Conservation (phyloP, 1,140 invertebrate species). For the Eciton burchellii region DNA sequence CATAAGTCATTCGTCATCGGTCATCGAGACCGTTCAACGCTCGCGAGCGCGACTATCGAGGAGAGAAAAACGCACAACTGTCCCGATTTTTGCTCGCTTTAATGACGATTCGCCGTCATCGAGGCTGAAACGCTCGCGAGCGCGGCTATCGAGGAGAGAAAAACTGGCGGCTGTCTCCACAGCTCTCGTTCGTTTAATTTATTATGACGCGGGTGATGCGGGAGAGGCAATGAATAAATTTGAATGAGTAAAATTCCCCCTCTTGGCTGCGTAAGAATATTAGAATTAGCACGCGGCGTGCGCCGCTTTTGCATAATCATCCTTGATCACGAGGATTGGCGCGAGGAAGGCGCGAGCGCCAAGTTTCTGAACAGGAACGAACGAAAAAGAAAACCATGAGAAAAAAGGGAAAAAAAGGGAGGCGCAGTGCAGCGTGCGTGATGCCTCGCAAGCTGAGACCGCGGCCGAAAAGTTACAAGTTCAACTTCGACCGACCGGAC, state of each 20-base stretch:
- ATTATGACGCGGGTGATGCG: conserved; percentile 54
- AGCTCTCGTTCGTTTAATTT: conserved; percentile 36
- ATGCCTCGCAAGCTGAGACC: conserved; percentile 43
- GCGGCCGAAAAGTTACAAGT: conserved; percentile 40
- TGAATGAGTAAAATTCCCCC: conserved; percentile 62
- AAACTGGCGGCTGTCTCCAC: background rate
- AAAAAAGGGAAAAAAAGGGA: background rate
- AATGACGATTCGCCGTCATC: no score
- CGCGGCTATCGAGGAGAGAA: no score
- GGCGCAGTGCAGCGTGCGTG: background rate
- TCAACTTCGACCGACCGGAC: conserved; percentile 40
- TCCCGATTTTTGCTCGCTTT: no score
- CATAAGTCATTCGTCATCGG: no score
- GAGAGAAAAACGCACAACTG: no score
- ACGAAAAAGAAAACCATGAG: background rate
- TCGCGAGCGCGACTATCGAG: no score
- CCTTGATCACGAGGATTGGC: conserved; percentile 48
- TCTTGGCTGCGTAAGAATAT: conserved; percentile 60
- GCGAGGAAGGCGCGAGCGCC: no score
- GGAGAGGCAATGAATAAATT: conserved; percentile 69
- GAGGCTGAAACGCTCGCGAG: no score
- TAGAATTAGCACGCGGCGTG: conserved; percentile 26
- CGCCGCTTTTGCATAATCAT: conserved; percentile 64
- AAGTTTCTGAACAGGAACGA: conserved; percentile 34
- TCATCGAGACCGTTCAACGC: no score